These are phyloP conservation scores for Cephalopterus ornatus DNA, from an alignment of 2,113 vertebrate genomes.

Conservation along the genomic window DNA sequence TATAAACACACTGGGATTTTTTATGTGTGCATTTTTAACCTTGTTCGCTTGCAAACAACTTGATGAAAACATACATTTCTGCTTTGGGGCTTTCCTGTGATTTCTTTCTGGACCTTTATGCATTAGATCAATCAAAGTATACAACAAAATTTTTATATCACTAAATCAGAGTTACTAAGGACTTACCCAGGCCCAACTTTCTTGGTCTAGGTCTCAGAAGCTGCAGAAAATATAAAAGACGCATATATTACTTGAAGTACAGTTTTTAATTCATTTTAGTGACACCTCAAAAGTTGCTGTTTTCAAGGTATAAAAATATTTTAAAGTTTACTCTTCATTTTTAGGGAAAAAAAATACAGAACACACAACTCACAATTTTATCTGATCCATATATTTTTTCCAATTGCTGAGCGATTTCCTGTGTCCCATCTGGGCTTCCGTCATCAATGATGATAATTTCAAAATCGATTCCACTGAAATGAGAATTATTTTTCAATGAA, in stretches of 20 bases:
- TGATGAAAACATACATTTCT: not conserved
- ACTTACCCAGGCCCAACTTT: slow-evolving; percentile 92
- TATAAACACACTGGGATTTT: too few species aligned
- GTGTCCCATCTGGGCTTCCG: slow-evolving; percentile 95
- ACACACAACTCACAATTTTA: slow-evolving; percentile 84
- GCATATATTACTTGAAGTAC: not conserved
- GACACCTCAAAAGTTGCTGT: not conserved
- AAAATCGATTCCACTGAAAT: slow-evolving; percentile 82
- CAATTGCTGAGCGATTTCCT: slow-evolving; percentile 85
- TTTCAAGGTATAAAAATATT: not conserved
- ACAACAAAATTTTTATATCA: not conserved
- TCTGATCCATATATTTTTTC: slow-evolving; percentile 91
- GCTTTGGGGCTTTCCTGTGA: not conserved
- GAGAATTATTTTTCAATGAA: not conserved
- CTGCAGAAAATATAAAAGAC: slow-evolving; percentile 65
- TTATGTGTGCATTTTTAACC: not conserved
- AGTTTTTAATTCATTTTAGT: not conserved
- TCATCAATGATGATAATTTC: slow-evolving; percentile 97
- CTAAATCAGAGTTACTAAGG: not conserved
- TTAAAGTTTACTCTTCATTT: not conserved
- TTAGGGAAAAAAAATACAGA: not conserved
- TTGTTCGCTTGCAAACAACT: not conserved
- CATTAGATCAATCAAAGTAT: not conserved
- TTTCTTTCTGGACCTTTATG: not conserved
- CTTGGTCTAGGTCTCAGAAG: slow-evolving; percentile 86